Evolutionary conservation across 1,140 invertebrate species (phyloP).

Genomic region (Anadara kagoshimensis): DNA sequence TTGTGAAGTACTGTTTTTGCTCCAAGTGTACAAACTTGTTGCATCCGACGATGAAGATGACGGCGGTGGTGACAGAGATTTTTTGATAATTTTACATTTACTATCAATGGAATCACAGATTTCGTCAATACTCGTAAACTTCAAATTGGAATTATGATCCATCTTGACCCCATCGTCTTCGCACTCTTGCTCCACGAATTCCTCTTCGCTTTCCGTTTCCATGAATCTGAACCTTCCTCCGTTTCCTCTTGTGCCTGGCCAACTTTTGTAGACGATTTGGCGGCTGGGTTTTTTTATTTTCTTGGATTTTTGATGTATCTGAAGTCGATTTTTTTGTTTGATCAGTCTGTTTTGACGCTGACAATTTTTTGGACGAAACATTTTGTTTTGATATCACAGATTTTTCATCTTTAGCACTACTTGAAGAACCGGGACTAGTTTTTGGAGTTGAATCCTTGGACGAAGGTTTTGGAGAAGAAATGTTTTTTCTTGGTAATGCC

Average conservation of each 20-base stretch:
- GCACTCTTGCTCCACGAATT: background rate
- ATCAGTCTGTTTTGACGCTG: too few species aligned
- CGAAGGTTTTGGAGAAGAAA: too few species aligned
- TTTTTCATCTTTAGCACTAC: too few species aligned
- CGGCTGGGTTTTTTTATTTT: too few species aligned
- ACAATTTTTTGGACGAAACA: too few species aligned
- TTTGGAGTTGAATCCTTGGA: too few species aligned
- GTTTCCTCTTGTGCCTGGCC: constrained; percentile 10
- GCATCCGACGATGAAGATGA: background rate
- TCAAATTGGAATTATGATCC: constrained; percentile 3
- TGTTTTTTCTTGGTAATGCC: too few species aligned
- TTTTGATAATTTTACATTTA: background rate
- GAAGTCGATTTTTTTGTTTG: too few species aligned
- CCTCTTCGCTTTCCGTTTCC: constrained; percentile 26
- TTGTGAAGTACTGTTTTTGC: background rate
- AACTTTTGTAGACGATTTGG: too few species aligned
- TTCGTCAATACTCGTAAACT: background rate
- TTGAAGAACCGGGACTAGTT: too few species aligned
- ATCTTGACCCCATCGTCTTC: constrained; percentile 3
- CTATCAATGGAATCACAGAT: background rate
- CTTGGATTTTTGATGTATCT: too few species aligned
- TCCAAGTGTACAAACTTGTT: constrained; percentile 29
- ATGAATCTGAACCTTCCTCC: constrained; percentile 18
- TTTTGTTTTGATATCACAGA: too few species aligned
- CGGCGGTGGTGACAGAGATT: background rate